These are phyloP conservation scores for Grammomys surdaster DNA, from an alignment of 2,113 vertebrate genomes.

Conservation along the genomic window DNA sequence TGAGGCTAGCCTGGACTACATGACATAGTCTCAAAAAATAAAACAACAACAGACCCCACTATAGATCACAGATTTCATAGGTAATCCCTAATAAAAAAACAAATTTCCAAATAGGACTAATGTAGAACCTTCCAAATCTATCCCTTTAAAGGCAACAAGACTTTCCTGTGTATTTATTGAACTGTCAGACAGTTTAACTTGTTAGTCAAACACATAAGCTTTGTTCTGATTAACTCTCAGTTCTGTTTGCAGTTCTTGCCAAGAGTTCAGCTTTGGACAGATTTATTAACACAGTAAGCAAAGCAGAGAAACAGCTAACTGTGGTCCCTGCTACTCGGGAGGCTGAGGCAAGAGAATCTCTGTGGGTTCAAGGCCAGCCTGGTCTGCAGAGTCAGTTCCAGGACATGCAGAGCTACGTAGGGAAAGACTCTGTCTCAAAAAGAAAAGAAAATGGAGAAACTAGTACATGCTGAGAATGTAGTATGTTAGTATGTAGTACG, in stretches of 20 bases:
- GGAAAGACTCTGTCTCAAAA: neutral
- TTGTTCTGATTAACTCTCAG: conserved; percentile 48
- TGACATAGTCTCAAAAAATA: neutral
- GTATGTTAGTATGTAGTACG: neutral
- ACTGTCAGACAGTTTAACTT: conserved; percentile 42
- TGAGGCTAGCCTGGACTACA: neutral
- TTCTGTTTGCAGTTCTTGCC: neutral
- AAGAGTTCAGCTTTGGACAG: conserved; percentile 48
- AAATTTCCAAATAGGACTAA: neutral
- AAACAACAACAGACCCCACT: neutral
- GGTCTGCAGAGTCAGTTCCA: neutral
- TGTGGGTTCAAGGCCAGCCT: neutral
- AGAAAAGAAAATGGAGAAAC: neutral
- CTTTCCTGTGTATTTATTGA: conserved; percentile 55
- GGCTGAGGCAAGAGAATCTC: neutral
- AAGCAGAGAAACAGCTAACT: neutral
- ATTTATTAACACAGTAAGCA: conserved; percentile 5
- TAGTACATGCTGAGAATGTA: neutral
- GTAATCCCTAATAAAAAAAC: neutral
- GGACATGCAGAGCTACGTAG: neutral
- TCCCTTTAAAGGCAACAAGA: conserved; percentile 52
- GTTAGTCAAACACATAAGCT: conserved; percentile 43
- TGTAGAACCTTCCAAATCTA: conserved; percentile 27
- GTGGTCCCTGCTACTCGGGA: neutral
- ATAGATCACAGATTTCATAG: neutral